phyloP scores from a whole-genome alignment of 2,888 invertebrate genomes.

The Acanthacorydalis orientalis region DNA sequence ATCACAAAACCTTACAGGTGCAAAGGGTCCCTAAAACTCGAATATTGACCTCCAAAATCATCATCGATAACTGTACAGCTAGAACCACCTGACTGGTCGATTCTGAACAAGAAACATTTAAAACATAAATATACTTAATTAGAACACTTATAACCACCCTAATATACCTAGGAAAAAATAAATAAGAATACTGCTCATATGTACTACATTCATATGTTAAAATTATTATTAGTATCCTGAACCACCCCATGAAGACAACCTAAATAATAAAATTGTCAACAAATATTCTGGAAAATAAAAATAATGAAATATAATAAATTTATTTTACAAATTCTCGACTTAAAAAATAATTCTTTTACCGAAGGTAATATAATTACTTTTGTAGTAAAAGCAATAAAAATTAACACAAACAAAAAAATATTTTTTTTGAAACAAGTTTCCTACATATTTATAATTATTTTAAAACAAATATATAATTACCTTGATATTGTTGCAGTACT shows the following conservation, averaged over 20 bases:
- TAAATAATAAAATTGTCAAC: not conserved
- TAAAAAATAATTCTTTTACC: not conserved
- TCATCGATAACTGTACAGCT: constrained; percentile 7
- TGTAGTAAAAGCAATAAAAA: not conserved
- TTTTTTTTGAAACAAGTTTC: not conserved
- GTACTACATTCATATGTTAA: no score
- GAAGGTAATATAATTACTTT: not conserved
- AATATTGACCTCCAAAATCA: not conserved
- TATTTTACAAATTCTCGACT: no score
- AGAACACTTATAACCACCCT: no score
- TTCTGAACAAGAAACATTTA: not conserved
- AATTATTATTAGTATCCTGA: not conserved
- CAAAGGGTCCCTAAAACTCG: constrained; percentile 4
- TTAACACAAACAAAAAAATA: not conserved
- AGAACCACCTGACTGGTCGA: not conserved
- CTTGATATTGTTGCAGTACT: constrained; percentile 18
- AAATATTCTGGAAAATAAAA: no score
- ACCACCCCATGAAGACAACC: not conserved
- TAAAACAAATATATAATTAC: constrained; percentile 6
- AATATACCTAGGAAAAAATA: no score
- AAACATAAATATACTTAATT: not conserved
- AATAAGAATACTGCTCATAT: no score
- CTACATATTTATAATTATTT: not conserved
- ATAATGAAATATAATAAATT: no score
- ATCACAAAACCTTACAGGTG: not conserved